These are phyloP conservation scores for Pseudomyrmex gracilis DNA, from an alignment of 1,140 invertebrate genomes.

Conservation along the genomic window DNA sequence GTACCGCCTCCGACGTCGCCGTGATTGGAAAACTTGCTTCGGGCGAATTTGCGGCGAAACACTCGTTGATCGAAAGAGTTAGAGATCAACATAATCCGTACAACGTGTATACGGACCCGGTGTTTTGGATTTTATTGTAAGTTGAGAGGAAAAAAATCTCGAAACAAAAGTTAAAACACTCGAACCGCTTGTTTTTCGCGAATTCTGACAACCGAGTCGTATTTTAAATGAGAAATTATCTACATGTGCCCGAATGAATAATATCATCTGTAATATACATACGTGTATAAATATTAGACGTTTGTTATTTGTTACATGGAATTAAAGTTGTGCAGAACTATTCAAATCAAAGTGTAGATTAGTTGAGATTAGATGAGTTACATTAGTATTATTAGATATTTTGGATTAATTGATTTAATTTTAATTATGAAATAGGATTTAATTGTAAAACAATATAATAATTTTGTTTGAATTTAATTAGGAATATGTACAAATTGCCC, in stretches of 20 bases:
- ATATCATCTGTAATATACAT: background rate
- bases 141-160: conserved; percentile 68
- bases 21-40: conserved; percentile 86
- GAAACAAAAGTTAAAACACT: background rate
- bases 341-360: too few species aligned
- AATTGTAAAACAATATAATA: too few species aligned
- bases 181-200: background rate
- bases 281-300: background rate
- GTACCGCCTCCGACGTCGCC: conserved; percentile 87
- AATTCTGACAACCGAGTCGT: background rate
- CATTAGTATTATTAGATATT: too few species aligned
- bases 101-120: conserved; percentile 88
- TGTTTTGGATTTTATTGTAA: conserved; percentile 91
- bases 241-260: background rate
- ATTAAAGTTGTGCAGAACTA: too few species aligned
- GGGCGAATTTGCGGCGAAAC: conserved; percentile 74
- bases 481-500: too few species aligned
- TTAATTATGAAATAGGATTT: too few species aligned
- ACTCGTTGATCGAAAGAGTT: conserved; percentile 83
- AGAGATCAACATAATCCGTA: conserved; percentile 89
- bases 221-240: conserved; percentile 6
- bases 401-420: too few species aligned
- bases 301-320: too few species aligned
- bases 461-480: too few species aligned
- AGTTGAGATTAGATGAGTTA: too few species aligned